Evolutionary conservation across 2,888 invertebrate genomes (phyloP), one percentile per base, ranked within the genome.

Genomic region (Lepidonotus clava): DNA sequence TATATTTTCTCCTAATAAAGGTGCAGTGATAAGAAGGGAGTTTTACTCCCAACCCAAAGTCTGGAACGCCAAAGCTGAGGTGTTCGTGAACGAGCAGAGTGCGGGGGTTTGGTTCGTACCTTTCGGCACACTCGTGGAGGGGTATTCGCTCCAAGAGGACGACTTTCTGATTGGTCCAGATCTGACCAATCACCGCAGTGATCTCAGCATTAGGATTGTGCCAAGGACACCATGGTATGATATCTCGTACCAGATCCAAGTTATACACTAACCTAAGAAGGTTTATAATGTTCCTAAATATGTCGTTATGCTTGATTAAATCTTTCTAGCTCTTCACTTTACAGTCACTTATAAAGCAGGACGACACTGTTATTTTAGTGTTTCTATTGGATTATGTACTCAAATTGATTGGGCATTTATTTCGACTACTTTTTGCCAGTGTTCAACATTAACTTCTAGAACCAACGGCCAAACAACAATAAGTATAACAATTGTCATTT

Each of bases 41-140:
- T 88, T 88, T 51, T 84, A 88, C 83, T 84, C 87, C 36, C 28
- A 28, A 11, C 86, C 86, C 21, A 51, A 28, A 6, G 38, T 51
- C 32, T 90, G 90, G 90, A 90, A 89, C 40, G 86, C 87, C 24
- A 67, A 61, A 34, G 86, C 87, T 0, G 76, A 76, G 5, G 41
- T 90, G 0, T 80, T 34, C n/a, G 36, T 90, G 21, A 87, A 90
- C 41, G 86, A 61, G 8, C n/a, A 76, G 11, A 24, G 66, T 11
- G 38, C 61, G 21, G 88, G 88, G 18, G 14, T 14, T 0, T 88
- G 89, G 89, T 85, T 86, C 32, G 86, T 89, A 40, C 86, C 89
- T 5, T 88, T 90, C 87, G 89, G 89, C 6, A 76, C 89, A 0
- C 67, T 89, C 11, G 84, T 67, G 18, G 76, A 56, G 21, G 87